Conservation (phyloP, 2,113 vertebrate species). For the Hystrix cristata region DNA sequence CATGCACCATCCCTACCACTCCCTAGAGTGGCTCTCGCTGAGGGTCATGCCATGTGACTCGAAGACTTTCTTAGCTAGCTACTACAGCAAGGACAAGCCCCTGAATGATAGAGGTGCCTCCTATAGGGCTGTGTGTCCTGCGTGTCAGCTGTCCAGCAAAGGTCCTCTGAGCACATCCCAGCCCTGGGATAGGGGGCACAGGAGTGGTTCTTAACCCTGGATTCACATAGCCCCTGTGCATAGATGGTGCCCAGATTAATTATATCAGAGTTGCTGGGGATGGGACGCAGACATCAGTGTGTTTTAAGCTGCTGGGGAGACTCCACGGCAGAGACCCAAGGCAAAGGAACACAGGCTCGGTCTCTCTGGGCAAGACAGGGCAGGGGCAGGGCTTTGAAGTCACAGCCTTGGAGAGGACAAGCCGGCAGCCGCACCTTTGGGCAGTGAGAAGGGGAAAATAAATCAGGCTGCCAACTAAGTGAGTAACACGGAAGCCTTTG, state of each 20-base stretch:
- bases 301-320: neutral
- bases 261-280: neutral
- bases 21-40: neutral
- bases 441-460: neutral
- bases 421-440: neutral
- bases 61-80: neutral
- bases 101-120: neutral
- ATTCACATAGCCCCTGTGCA: no score
- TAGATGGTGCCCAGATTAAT: neutral
- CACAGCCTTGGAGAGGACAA: neutral
- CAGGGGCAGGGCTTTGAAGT: neutral
- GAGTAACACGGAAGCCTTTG: neutral
- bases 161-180: neutral
- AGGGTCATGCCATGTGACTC: no score
- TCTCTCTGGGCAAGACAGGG: neutral
- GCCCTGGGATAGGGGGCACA: accelerated
- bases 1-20: neutral
- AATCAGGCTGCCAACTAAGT: neutral
- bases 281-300: neutral
- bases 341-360: neutral
- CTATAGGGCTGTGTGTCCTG: neutral
- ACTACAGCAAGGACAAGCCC: neutral
- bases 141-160: neutral
- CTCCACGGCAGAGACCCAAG: neutral
- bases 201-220: neutral